These are phyloP conservation scores for Drosophila biarmipes DNA, from an alignment of 1,140 invertebrate genomes.

Conservation along the genomic window DNA sequence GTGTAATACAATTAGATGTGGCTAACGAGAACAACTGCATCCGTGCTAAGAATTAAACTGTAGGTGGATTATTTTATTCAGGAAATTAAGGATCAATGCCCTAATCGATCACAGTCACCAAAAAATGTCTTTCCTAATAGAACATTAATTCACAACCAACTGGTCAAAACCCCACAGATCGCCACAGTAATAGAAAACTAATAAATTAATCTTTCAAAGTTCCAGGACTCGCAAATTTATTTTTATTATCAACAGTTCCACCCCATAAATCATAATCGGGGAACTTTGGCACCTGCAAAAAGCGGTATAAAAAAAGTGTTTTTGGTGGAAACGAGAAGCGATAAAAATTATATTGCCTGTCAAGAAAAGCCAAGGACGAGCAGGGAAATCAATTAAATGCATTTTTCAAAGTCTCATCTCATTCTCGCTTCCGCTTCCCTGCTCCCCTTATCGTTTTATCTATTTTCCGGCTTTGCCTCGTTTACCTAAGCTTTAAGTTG, in stretches of 20 bases:
- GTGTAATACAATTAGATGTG: neutral
- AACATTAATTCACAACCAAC: neutral
- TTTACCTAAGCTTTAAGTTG: conserved; percentile 50
- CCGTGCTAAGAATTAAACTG: too few relatives aligned
- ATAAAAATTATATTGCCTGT: conserved; percentile 52
- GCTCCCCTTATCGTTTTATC: conserved; percentile 10
- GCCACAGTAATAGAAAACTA: neutral
- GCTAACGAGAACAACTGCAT: too few relatives aligned
- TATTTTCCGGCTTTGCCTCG: conserved; percentile 17
- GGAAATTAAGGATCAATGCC: too few relatives aligned
- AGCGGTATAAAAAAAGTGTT: neutral
- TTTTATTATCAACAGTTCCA: conserved; percentile 1
- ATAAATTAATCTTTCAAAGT: neutral
- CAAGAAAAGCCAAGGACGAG: conserved; percentile 28
- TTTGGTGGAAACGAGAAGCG: neutral
- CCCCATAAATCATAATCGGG: conserved; percentile 24
- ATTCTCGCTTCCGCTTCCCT: neutral
- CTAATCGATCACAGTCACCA: too few relatives aligned
- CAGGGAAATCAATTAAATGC: conserved; percentile 74
- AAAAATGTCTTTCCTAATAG: too few relatives aligned
- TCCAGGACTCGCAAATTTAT: neutral
- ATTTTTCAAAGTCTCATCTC: conserved; percentile 49
- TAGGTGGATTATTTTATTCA: too few relatives aligned
- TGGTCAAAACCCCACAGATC: neutral
- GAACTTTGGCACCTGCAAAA: conserved; percentile 10